Evolutionary conservation across 1,140 invertebrate genomes (phyloP), one percentile per base, ranked within the genome.

Genomic region (Drosophila parvula): DNA sequence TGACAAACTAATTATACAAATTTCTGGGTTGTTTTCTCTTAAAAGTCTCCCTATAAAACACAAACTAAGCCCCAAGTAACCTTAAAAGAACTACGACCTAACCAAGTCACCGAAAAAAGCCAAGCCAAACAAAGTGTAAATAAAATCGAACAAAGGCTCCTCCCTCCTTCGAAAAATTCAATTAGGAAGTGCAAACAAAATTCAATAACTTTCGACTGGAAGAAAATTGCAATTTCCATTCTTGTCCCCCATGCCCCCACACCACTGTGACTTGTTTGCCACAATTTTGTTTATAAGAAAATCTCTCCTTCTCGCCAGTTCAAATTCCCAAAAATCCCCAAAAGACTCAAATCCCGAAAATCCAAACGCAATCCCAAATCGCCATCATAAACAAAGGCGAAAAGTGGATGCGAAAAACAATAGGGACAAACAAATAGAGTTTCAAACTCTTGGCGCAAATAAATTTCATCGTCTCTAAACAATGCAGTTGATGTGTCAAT

Each of bases 401-500:
- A 55, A 55, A 74, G 64, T 73, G 59, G 57, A 53, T 64, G 55
- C 51, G 50, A 44, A 65, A 58, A 74, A 45, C 67, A 73, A 68
- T 79, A 50, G 67, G 67, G 36, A 53, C 64, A 62, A 62, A 61
- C 45, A 55, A 50, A 76, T 27, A 34, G 44, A 59, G 65, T 58
- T 58, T 50, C 44, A 32, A 32, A 50, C 40, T 69, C 32, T 69
- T 55, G 61, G 73, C 34, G 59, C 67, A 73, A 79, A 79, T 74
- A 78, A 78, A 79, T 78, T 63, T 73, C 61, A 73, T 70, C 56
- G 67, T 64, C 76, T 61, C 76, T 81, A 85, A 85, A 85, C 81
- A 85, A 74, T 84, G 77, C 81, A 69, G 74, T 83, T 69, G 78
- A 84, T 83, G 73, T 83, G 76, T 77, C 81, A 77, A 81, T 74